Conservation (phyloP, 2,113 vertebrate species). For the Capricornis sumatraensis region DNA sequence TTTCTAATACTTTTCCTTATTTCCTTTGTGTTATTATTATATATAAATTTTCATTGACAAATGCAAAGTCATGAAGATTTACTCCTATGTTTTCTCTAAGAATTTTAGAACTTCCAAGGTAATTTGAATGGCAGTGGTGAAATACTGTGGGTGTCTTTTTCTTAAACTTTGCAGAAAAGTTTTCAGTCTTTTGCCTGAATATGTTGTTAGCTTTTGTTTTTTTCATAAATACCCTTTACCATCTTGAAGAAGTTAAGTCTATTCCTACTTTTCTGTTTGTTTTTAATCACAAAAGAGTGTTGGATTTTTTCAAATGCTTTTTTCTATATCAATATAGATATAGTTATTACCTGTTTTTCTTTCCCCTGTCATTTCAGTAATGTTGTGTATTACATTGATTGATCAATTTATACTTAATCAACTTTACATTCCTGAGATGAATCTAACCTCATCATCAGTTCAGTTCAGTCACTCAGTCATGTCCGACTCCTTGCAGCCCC, state of each 20-base stretch:
- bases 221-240: not conserved
- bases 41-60: not conserved
- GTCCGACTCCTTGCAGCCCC: accelerated
- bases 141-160: not conserved
- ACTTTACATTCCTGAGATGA: not conserved
- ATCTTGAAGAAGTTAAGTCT: not conserved
- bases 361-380: not conserved
- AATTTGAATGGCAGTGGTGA: not conserved
- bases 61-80: not conserved
- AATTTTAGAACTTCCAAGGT: not conserved
- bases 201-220: not conserved
- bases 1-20: not conserved
- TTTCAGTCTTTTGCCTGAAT: not conserved
- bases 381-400: not conserved
- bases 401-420: not conserved
- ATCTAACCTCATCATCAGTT: not conserved
- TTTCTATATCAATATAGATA: not conserved
- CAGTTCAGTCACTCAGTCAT: too few relatives aligned
- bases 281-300: not conserved
- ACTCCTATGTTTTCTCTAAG: not conserved
- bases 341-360: not conserved
- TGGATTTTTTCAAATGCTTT: not conserved
- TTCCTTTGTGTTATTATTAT: not conserved
- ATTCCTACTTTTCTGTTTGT: not conserved
- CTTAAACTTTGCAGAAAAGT: not conserved